Conservation (phyloP, 2,888 invertebrate genomes). For the Caenorhabditis japonica region DNA sequence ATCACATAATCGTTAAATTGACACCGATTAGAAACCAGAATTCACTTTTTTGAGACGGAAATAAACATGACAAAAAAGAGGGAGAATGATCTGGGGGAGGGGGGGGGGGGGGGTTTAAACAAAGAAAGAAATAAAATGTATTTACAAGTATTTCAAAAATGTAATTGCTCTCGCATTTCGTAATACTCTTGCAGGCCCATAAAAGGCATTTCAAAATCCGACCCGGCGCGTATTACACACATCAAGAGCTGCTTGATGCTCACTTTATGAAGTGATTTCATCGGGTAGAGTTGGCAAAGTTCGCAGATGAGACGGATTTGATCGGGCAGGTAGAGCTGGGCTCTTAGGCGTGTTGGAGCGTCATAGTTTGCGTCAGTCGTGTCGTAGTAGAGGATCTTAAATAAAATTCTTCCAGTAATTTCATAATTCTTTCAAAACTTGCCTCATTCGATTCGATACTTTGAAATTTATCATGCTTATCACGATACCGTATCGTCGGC, state of each 20-base stretch:
- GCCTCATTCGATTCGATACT: neutral
- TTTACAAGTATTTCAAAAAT: too few species aligned
- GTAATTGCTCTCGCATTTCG: too few species aligned
- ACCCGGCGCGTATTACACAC: conserved; percentile 6
- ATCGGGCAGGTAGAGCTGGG: conserved; percentile 20
- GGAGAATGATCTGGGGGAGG: too few species aligned
- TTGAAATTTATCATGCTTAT: neutral
- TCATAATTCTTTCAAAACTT: neutral
- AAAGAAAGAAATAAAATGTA: too few species aligned
- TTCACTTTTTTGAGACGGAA: too few species aligned
- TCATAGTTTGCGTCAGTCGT: neutral
- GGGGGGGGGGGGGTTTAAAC: too few species aligned
- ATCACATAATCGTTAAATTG: too few species aligned
- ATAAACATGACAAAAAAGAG: too few species aligned
- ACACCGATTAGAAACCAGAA: too few species aligned
- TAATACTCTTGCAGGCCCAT: conserved; percentile 6
- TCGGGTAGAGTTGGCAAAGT: conserved; percentile 32
- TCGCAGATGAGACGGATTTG: conserved; percentile 30
- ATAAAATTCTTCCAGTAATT: neutral
- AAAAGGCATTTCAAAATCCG: conserved; percentile 19
- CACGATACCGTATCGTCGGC: conserved; percentile 26
- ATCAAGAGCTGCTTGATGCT: conserved; percentile 27
- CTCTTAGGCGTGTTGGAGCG: neutral
- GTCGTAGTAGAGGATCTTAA: conserved; percentile 17
- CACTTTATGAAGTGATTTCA: conserved; percentile 20